A percentile compares a stretch with the other conserved stretches of the same genome.
phyloP scores from a whole-genome alignment of 2,888 invertebrate species.

The Archips crataeganus region DNA sequence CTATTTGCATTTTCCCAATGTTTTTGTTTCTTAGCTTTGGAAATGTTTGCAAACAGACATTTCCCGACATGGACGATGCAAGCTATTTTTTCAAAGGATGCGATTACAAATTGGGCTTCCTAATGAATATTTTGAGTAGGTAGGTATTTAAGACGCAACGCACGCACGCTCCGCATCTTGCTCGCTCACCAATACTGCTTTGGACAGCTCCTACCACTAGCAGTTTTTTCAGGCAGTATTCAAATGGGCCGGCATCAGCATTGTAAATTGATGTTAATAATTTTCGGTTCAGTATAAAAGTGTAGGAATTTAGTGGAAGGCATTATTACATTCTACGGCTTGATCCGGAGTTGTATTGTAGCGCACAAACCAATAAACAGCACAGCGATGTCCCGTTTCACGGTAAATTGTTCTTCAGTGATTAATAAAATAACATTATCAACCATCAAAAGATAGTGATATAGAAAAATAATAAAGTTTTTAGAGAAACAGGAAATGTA shows the following conservation, averaged over 20 bases:
- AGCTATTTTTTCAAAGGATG: slow-evolving; percentile 14
- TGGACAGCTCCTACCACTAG: slow-evolving; percentile 44
- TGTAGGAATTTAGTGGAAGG: slow-evolving; percentile 65
- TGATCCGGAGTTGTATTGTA: slow-evolving; percentile 62
- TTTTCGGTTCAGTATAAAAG: slow-evolving; percentile 80
- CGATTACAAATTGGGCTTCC: slow-evolving; percentile 7
- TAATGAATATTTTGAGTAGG: neutral
- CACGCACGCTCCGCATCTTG: slow-evolving; percentile 39
- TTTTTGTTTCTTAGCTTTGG: neutral
- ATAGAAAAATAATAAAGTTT: neutral
- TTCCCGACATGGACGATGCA: neutral
- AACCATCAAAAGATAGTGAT: neutral
- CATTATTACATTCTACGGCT: slow-evolving; percentile 68
- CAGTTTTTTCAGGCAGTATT: slow-evolving; percentile 60
- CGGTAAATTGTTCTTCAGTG: slow-evolving; percentile 62
- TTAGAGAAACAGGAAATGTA: slow-evolving; percentile 6
- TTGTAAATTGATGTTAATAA: slow-evolving; percentile 81
- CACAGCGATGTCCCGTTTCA: slow-evolving; percentile 75
- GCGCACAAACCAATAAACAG: slow-evolving; percentile 51
- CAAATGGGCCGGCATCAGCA: slow-evolving; percentile 78
- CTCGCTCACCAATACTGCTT: slow-evolving; percentile 2
- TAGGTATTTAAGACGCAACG: neutral
- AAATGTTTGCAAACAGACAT: neutral
- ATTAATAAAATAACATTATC: neutral
- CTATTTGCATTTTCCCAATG: neutral